These are phyloP conservation scores for Dyspetes luteomarginatus DNA, from an alignment of 2,888 invertebrate genomes.

Conservation along the genomic window DNA sequence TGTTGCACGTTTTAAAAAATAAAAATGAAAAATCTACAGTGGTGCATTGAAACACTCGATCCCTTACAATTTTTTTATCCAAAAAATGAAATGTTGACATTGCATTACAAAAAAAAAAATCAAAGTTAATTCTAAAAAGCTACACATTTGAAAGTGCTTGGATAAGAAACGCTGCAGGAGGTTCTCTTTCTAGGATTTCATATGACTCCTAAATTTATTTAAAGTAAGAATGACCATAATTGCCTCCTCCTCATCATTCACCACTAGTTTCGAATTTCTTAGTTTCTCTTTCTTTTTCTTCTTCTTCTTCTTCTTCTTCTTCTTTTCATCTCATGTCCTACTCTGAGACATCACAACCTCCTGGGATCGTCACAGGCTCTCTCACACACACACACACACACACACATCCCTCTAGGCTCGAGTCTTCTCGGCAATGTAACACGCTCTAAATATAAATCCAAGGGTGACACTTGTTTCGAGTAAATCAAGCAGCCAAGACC, in stretches of 20 bases:
- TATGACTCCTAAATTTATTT: background rate
- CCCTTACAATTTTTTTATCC: no score
- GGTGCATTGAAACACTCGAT: no score
- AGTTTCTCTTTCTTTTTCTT: constrained; percentile 27
- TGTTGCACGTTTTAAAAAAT: no score
- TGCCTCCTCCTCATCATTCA: background rate
- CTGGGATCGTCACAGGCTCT: constrained; percentile 44
- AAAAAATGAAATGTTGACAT: no score
- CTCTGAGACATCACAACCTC: constrained; percentile 44
- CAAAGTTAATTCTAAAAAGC: no score
- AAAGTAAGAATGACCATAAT: background rate
- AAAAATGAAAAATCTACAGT: no score
- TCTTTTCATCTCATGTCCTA: constrained; percentile 26
- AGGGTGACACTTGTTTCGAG: constrained; percentile 81
- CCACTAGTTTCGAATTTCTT: background rate
- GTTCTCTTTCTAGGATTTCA: no score
- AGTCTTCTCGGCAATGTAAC: constrained; percentile 54
- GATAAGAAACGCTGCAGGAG: no score
- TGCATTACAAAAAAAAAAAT: no score
- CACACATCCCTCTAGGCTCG: constrained; percentile 44
- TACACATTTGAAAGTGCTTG: no score
- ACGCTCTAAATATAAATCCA: constrained; percentile 78
- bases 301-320: constrained; percentile 16
- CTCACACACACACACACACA: background rate
- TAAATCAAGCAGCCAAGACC: constrained; percentile 77